These are phyloP conservation scores for Myripristis jacobus DNA, from an alignment of 2,797 vertebrate genomes.

Conservation along the genomic window DNA sequence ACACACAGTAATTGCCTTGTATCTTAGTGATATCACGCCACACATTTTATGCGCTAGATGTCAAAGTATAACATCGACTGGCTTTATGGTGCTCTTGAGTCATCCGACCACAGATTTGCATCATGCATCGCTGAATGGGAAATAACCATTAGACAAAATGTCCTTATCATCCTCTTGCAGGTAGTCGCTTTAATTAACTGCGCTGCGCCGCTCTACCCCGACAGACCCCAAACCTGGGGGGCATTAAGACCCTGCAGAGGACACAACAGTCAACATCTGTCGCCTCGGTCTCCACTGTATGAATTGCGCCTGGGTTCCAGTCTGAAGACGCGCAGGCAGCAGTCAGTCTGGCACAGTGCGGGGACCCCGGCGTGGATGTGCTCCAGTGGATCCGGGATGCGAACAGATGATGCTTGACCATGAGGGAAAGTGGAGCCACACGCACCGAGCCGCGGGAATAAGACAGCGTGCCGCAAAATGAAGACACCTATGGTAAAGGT, in stretches of 20 bases:
- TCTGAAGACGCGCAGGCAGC: slow-evolving; percentile 57
- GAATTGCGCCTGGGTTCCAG: slow-evolving; percentile 69
- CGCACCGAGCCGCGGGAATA: slow-evolving; percentile 79
- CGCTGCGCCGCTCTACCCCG: neutral
- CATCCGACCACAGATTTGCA: slow-evolving; percentile 34
- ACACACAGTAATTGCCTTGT: no score
- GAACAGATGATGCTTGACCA: slow-evolving; percentile 56
- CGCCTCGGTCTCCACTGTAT: slow-evolving; percentile 65
- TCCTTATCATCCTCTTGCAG: slow-evolving; percentile 63
- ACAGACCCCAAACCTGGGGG: slow-evolving; percentile 32
- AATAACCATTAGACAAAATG: slow-evolving; percentile 52
- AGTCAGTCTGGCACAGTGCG: slow-evolving; percentile 78
- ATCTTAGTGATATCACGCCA: neutral
- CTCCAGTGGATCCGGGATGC: slow-evolving; percentile 41
- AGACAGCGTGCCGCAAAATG: slow-evolving; percentile 87
- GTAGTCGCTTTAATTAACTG: slow-evolving; percentile 59
- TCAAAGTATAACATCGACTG: neutral
- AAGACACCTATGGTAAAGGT: slow-evolving; percentile 94
- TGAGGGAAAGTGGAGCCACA: slow-evolving; percentile 82
- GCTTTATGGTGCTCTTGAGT: slow-evolving; percentile 24
- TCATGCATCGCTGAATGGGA: slow-evolving; percentile 47
- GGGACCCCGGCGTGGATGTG: slow-evolving; percentile 47
- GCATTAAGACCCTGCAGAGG: slow-evolving; percentile 82
- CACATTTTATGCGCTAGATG: neutral
- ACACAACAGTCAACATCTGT: slow-evolving; percentile 77